Conservation (phyloP, 2,797 vertebrate genomes). For the Takifugu ocellatus region DNA sequence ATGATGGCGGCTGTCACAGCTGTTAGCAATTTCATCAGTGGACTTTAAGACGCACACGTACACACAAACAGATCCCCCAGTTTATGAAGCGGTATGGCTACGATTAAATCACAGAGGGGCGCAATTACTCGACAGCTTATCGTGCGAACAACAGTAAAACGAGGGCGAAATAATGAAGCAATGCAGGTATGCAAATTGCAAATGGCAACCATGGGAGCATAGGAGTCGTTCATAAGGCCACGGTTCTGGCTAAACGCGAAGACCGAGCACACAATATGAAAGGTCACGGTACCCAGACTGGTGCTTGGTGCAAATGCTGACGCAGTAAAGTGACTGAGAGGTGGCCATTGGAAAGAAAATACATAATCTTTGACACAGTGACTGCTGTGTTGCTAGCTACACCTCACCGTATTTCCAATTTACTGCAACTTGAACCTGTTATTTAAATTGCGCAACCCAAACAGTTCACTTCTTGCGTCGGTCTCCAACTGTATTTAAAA, state of each 20-base stretch:
- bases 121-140: slow-evolving; percentile 27
- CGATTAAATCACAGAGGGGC: slow-evolving; percentile 28
- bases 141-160: slow-evolving; percentile 13
- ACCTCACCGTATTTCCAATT: too few relatives aligned
- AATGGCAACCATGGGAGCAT: neutral
- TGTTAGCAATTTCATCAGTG: slow-evolving; percentile 73
- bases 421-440: neutral
- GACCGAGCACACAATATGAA: too few relatives aligned
- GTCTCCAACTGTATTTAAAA: neutral
- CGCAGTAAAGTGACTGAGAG: too few relatives aligned
- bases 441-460: neutral
- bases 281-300: too few relatives aligned
- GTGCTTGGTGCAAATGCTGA: too few relatives aligned
- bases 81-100: slow-evolving; percentile 27
- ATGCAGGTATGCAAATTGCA: slow-evolving; percentile 13
- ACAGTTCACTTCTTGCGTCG: neutral
- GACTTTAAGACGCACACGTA: slow-evolving; percentile 43
- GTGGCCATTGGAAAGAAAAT: too few relatives aligned
- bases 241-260: neutral
- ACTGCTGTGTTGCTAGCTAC: too few relatives aligned
- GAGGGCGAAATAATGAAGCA: slow-evolving; percentile 4
- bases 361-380: too few relatives aligned
- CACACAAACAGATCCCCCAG: slow-evolving; percentile 12
- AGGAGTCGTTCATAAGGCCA: neutral
- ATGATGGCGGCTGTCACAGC: slow-evolving; percentile 62